Evolutionary conservation across 2,113 vertebrate species (phyloP).

Genomic region (Pyrgilauda ruficollis): DNA sequence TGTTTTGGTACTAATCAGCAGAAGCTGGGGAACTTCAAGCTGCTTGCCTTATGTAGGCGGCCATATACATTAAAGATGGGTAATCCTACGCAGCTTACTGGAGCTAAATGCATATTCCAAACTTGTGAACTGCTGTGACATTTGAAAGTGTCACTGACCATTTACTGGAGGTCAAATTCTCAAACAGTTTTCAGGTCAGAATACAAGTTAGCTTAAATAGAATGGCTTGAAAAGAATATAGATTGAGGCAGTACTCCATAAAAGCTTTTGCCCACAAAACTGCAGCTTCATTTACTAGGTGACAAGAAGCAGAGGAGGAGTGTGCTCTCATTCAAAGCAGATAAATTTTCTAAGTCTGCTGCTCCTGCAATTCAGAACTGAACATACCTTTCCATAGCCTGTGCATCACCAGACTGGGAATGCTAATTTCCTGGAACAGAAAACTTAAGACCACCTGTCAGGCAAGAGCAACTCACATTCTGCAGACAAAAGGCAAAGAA

Average conservation of each 20-base stretch:
- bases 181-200: neutral
- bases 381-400: neutral
- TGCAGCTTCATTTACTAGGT: neutral
- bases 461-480: accelerated
- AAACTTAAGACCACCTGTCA: neutral
- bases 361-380: neutral
- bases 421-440: neutral
- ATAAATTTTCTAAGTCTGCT: neutral
- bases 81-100: neutral
- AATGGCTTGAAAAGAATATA: neutral
- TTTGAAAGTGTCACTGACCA: neutral
- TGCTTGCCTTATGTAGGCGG: neutral
- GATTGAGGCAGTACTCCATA: neutral
- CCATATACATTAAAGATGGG: neutral
- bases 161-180: neutral
- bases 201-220: neutral
- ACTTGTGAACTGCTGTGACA: neutral
- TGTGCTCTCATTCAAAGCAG: neutral
- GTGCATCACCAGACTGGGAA: neutral
- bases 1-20: neutral
- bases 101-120: neutral
- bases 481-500: neutral
- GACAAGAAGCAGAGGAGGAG: neutral
- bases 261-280: neutral
- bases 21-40: neutral